Base-by-base conservation (phyloP, 2,888 invertebrate genomes). In the Encarsia formosa region DNA sequence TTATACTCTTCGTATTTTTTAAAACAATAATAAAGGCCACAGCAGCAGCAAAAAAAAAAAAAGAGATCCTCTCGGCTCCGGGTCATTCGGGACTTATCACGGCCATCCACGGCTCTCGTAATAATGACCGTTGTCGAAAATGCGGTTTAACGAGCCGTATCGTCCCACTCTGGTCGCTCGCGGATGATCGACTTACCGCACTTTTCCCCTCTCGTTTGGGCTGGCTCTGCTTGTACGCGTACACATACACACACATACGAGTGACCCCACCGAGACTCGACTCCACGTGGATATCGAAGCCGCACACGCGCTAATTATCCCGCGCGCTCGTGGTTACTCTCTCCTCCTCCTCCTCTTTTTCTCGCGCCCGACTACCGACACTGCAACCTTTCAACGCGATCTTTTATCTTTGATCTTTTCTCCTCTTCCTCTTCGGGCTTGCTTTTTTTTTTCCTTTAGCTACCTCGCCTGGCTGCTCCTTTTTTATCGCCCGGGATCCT, bases 111-210 rank as follows among this genome's bases (percentile, higher is more conserved):
- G 70, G 70, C 70, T 67, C 66, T 66, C 64, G 38, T 65, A 65
- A 68, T 73, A 73, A 73, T 70, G 64, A 65, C 59, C 46, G 61
- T 61, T 64, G 69, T 69, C 66, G 69, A 70, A 71, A 73, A 68
- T 66, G 70, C 66, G 68, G 69, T 69, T 69, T 66, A 67, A 67
- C 69, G 67, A 71, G 71, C 69, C 69, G n/a, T n/a, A n/a, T n/a
- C n/a, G 67, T 68, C 68, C 69, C 61, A 63, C 61, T 60, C 64
- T 61, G 61, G 61, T 63, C 59, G 56, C 59, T 56, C 43, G 57
- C 54, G 49, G 39, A 29, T 43, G 22, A 37, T 26, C 45, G 49
- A 45, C 20, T 35, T 32, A 24, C 39, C 51, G 51, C 18, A 29
- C 5, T 38, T n/a, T 20, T 37, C 9, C 20, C 31, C 1, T 5